Base-by-base conservation (phyloP, 2,797 vertebrate species). In the Clarias laeviceps region DNA sequence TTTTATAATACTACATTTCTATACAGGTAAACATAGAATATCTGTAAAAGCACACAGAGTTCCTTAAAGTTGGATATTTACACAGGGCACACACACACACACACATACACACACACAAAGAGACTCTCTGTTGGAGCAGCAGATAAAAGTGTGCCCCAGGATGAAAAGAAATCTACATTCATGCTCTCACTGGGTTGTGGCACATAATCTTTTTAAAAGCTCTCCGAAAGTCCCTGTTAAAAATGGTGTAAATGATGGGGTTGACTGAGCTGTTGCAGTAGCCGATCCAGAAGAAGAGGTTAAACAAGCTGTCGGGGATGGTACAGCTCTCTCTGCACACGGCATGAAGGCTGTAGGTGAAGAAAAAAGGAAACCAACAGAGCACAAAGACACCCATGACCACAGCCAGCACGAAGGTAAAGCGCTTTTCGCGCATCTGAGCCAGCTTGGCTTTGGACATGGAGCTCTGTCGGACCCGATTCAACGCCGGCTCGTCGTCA, bases 221-320 rank as follows among this genome's bases (percentile, higher is more conserved):
- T 91, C 94, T 96, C 82, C 96, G 93, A 89, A 96, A 96, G 90
- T 96, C 96, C 86, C 95, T 93, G 90, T 96, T 96, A 86, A 96
- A 96, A 83, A 96, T 95, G 0, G 96, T 96, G 89, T 96, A 96
- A 68, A 96, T 96, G 0, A 96, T 96, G 27, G 96, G 96, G 87
- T 96, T 96, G 57, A 96, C 94, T 0, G 95, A 96, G 76, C 96
- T 96, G 92, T 96, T 96, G 89, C 96, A 96, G 93, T 96, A 96
- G 54, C 96, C 96, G 85, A 96, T 95, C 96, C 96, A 96, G 87
- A 96, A 96, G 87, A 96, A 96, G 29, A 96, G 91, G 83, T 96
- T 94, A 83, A 96, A 96, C 61, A 96, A 94, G 20, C 94, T 89
- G 45, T 88, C 89, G 1, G 96, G 96, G 82, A 96, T 94, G 79